Evolutionary conservation across 2,797 vertebrate genomes (phyloP).

Genomic region (Sylvia borin): DNA sequence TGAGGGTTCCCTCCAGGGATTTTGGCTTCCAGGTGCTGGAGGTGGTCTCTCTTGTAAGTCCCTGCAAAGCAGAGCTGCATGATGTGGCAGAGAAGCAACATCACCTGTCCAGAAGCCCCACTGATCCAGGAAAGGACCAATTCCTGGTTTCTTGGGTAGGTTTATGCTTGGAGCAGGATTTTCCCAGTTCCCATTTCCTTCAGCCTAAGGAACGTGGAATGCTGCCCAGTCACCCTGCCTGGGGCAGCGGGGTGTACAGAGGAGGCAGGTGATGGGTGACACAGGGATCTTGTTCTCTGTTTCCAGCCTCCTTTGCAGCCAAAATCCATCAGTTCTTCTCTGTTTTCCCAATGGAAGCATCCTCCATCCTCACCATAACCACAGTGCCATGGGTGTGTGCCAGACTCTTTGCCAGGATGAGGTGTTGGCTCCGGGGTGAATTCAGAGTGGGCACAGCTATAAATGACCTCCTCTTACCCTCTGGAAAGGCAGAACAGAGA

Average conservation of each 20-base stretch:
- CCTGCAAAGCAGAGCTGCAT: neutral
- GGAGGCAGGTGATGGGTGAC: neutral
- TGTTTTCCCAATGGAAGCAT: neutral
- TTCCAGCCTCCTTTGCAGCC: slow-evolving; percentile 4
- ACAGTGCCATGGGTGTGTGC: neutral
- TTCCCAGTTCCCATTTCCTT: neutral
- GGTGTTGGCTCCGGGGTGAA: neutral
- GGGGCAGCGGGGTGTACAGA: neutral
- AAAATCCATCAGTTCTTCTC: slow-evolving; percentile 10
- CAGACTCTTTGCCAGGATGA: neutral
- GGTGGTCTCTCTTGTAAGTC: neutral
- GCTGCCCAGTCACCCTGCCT: neutral
- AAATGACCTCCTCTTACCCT: slow-evolving; percentile 15
- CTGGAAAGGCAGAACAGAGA: slow-evolving; percentile 51
- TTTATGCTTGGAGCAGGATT: neutral
- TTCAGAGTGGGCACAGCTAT: neutral
- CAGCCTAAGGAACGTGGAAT: neutral
- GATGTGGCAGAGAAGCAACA: neutral
- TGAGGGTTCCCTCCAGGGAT: neutral
- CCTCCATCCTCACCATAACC: neutral
- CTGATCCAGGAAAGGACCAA: neutral
- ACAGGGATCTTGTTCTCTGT: neutral
- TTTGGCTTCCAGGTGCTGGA: neutral
- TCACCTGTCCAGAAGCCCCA: neutral
- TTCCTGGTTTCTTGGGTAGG: neutral